phyloP scores from a whole-genome alignment of 2,113 vertebrate species.

The Illadopsis cleaveri region DNA sequence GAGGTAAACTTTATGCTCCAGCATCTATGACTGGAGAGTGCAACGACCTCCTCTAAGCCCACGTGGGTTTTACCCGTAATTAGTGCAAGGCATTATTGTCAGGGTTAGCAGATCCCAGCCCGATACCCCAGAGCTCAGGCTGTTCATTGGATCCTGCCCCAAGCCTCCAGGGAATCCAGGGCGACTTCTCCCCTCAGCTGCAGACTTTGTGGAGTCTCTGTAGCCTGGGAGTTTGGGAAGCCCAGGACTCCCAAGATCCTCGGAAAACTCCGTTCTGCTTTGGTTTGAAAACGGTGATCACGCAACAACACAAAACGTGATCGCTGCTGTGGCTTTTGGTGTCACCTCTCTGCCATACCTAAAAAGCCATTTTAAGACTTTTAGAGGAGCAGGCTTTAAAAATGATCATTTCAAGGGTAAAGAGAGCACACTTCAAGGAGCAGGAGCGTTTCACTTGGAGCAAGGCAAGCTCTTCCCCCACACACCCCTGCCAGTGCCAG shows the following conservation, averaged over 20 bases:
- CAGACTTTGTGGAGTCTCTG: conserved; percentile 20
- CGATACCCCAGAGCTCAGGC: neutral
- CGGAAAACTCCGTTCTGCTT: neutral
- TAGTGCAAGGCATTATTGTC: neutral
- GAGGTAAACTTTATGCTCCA: neutral
- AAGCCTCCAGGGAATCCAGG: neutral
- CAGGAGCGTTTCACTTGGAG: neutral
- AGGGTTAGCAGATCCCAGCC: neutral
- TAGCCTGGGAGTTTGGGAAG: neutral
- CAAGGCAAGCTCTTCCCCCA: neutral
- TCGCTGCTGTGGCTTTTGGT: accelerated
- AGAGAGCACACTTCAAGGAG: neutral
- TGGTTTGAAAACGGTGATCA: neutral
- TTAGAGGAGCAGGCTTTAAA: neutral
- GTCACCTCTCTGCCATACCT: neutral
- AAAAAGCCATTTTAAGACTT: neutral
- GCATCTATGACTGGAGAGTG: neutral
- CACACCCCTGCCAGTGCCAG: neutral
- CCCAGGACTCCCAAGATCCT: neutral
- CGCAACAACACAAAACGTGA: neutral
- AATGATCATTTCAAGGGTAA: neutral
- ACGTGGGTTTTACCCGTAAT: neutral
- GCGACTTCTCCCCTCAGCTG: neutral
- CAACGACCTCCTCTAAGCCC: neutral
- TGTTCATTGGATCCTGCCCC: neutral